These are phyloP conservation scores for Brachycybe producta DNA, from an alignment of 2,888 invertebrate genomes.

Conservation along the genomic window DNA sequence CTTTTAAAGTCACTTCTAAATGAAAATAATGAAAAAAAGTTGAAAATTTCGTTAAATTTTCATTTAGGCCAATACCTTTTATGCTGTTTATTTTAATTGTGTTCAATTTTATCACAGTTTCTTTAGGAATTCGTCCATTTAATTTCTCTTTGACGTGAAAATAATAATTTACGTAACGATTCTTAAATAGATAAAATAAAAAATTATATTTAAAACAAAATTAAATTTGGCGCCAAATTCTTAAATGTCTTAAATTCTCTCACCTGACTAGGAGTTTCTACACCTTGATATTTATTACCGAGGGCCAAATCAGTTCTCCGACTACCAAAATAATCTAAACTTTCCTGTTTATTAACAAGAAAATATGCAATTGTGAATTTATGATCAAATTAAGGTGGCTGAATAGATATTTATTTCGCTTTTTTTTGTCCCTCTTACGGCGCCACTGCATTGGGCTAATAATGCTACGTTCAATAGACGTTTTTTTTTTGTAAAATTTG, in stretches of 20 bases:
- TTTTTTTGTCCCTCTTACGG: too few species aligned
- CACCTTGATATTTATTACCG: constrained; percentile 39
- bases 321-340: constrained; percentile 39
- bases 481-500: too few species aligned
- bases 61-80: constrained; percentile 25
- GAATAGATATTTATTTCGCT: too few species aligned
- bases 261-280: constrained; percentile 41
- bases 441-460: too few species aligned
- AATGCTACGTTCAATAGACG: too few species aligned
- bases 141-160: constrained; percentile 34
- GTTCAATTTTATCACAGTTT: constrained; percentile 30
- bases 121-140: constrained; percentile 32
- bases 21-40: constrained; percentile 3
- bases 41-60: constrained; percentile 1
- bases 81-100: constrained; percentile 33
- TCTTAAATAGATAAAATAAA: constrained; percentile 28
- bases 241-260: constrained; percentile 1
- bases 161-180: constrained; percentile 40
- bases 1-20: too few species aligned
- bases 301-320: constrained; percentile 38
- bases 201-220: constrained; percentile 2
- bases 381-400: too few species aligned
- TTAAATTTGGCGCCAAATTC: background rate
- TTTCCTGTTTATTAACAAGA: constrained; percentile 33
- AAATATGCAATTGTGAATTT: background rate